phyloP scores from a whole-genome alignment of 2,113 vertebrate genomes.

The Chaetorhynchus papuensis region DNA sequence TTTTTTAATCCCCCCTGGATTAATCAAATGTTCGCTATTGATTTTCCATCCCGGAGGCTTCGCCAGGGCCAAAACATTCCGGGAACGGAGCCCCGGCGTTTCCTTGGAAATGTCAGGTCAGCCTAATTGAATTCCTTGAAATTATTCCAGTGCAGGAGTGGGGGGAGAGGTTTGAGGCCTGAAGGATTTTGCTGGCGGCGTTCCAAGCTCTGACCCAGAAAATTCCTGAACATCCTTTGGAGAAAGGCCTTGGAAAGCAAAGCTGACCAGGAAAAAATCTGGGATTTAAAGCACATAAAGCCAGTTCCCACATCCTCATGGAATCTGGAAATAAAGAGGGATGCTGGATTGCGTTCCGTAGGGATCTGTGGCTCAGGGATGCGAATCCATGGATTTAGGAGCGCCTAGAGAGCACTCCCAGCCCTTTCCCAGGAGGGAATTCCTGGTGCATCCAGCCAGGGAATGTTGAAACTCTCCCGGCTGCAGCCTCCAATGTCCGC shows the following conservation, averaged over 20 bases:
- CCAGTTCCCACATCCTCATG: fast-evolving
- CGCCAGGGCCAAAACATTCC: neutral
- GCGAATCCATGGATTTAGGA: fast-evolving
- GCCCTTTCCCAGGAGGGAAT: neutral
- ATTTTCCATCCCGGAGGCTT: neutral
- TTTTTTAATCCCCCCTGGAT: neutral
- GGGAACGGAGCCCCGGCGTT: neutral
- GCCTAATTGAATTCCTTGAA: conserved; percentile 22
- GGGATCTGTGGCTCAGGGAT: fast-evolving
- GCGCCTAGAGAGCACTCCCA: fast-evolving
- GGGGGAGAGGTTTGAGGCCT: neutral
- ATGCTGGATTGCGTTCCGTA: fast-evolving
- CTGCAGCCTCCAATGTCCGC: fast-evolving
- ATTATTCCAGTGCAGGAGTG: neutral
- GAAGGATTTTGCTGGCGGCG: neutral
- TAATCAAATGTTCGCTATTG: neutral
- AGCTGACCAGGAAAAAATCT: neutral
- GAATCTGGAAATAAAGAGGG: neutral
- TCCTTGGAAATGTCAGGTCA: conserved; percentile 34
- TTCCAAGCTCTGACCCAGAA: neutral
- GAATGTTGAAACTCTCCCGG: neutral
- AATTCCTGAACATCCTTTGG: neutral
- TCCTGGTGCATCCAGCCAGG: neutral
- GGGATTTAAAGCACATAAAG: fast-evolving
- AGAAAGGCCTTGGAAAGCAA: neutral